Percentiles rank a stretch among this genome's conserved stretches.
These are phyloP conservation scores for Drosophila meridionalis DNA, from an alignment of 2,888 invertebrate genomes.

Conservation along the genomic window DNA sequence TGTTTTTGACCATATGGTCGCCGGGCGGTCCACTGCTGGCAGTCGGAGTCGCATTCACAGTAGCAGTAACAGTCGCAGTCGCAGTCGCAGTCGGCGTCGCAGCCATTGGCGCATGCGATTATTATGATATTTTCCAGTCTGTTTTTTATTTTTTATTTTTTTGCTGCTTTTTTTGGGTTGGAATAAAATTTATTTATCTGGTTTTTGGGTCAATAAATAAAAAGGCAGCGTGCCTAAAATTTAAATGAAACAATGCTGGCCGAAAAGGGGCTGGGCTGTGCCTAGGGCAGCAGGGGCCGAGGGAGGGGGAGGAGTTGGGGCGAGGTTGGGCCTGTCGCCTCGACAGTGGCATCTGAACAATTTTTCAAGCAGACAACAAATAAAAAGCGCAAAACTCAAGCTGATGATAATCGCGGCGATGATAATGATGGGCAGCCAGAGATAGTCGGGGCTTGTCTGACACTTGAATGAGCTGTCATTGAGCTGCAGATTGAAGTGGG, in stretches of 20 bases:
- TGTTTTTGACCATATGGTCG: constrained; percentile 58
- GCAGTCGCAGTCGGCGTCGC: constrained; percentile 11
- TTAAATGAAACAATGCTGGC: constrained; percentile 70
- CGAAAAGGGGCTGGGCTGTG: constrained; percentile 46
- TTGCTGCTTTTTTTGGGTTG: constrained; percentile 35
- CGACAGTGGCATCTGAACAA: constrained; percentile 71
- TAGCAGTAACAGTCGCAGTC: constrained; percentile 18
- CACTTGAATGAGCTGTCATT: constrained; percentile 68
- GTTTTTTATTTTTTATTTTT: constrained; percentile 20
- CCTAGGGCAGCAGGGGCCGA: not conserved
- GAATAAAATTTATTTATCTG: constrained; percentile 74
- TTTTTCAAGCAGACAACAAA: constrained; percentile 74
- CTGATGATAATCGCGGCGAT: constrained; percentile 28
- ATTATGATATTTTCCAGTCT: constrained; percentile 59
- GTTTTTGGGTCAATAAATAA: constrained; percentile 77
- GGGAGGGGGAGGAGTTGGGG: not conserved
- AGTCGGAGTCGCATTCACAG: constrained; percentile 17
- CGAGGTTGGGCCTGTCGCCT: constrained; percentile 17
- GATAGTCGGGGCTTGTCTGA: constrained; percentile 43
- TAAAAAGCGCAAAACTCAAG: constrained; percentile 56
- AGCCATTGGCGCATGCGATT: constrained; percentile 70
- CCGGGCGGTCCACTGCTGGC: constrained; percentile 15
- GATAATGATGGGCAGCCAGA: constrained; percentile 41
- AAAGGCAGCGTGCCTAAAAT: constrained; percentile 74
- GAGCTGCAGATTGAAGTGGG: constrained; percentile 34